Base-by-base conservation (phyloP, 2,797 vertebrate species). In the Psittacula derbiana region DNA sequence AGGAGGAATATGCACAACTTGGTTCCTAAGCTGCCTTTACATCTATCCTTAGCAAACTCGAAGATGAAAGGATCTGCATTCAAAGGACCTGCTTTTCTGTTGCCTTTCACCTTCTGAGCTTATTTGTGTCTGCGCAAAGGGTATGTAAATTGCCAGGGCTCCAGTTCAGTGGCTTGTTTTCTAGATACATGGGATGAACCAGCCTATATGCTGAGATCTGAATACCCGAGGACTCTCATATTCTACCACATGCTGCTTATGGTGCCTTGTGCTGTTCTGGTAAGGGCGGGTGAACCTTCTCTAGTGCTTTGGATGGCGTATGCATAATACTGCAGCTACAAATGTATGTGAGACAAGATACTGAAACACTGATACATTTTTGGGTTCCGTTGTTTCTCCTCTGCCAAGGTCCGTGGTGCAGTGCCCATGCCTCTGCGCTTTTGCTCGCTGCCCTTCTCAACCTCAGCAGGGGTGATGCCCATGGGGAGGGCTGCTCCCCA, bases 11-110 rank as follows among this genome's bases (percentile, higher is more conserved):
- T 66, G 72, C 30, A 85, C 74, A 74, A 64, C 80, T 93, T 80
- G 87, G 87, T 86, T 92, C 9, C 2, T 64, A 44, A 82, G 17
- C 36, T 90, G 57, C 65, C 69, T 96, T 91, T 91, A 52, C 21
- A 33, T 95, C 82, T 92, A 86, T 92, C 93, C 90, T 94, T 58
- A 91, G 72, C 88, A 85, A 72, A 58, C 53, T 88, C 19, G 13
- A 86, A 90, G 95, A 97, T 96, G 82, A 97, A 96, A 97, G 85
- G 66, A 86, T 90, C 73, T 94, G 89, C 70, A 40, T 90, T 93
- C 85, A 97, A 88, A 96, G 73, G 70, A 84, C 75, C 66, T 81
- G 36, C 85, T 88, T 80, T 66, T 80, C 75, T 86, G 76, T 90
- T 93, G 87, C 82, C 92, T 96, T 96, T 96, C 80, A 96, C 95